These are phyloP conservation scores for Neodiprion fabricii DNA, from an alignment of 1,140 invertebrate genomes.

Conservation along the genomic window DNA sequence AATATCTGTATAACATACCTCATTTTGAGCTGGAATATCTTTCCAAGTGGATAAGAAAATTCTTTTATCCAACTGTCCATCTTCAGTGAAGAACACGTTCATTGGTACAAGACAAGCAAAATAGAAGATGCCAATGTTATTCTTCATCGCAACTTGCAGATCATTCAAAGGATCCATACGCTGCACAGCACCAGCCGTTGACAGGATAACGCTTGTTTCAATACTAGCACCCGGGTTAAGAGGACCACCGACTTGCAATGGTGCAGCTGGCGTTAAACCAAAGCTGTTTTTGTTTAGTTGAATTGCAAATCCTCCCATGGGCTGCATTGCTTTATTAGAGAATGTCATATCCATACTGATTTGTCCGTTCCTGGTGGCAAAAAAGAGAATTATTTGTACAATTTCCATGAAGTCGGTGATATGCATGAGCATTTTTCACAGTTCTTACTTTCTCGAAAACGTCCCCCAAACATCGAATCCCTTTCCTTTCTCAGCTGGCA, in stretches of 20 bases:
- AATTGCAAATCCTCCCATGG: slow-evolving; percentile 95
- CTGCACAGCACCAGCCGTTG: slow-evolving; percentile 89
- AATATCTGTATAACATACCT: slow-evolving; percentile 65
- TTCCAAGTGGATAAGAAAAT: slow-evolving; percentile 99
- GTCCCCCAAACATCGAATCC: slow-evolving; percentile 97
- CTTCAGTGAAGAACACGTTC: slow-evolving; percentile 93
- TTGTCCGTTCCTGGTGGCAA: slow-evolving; percentile 72
- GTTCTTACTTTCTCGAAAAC: slow-evolving; percentile 77
- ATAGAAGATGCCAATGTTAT: slow-evolving; percentile 99
- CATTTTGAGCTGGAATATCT: slow-evolving; percentile 98
- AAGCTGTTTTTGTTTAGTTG: slow-evolving; percentile 99
- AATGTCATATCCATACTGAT: slow-evolving; percentile 97
- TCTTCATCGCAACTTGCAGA: slow-evolving; percentile 97
- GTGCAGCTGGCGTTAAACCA: slow-evolving; percentile 85
- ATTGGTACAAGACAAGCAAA: slow-evolving; percentile 95
- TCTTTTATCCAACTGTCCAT: slow-evolving; percentile 97
- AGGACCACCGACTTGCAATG: slow-evolving; percentile 79
- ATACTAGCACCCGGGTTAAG: slow-evolving; percentile 85
- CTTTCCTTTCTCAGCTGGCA: slow-evolving; percentile 95
- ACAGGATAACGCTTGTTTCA: slow-evolving; percentile 79
- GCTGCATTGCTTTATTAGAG: slow-evolving; percentile 97
- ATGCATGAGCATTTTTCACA: background rate
- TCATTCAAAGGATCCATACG: slow-evolving; percentile 98
- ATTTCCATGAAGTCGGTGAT: background rate
- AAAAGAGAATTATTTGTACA: slow-evolving; percentile 26